Evolutionary conservation across 1,140 invertebrate species (phyloP).

Genomic region (Tribolium madens): DNA sequence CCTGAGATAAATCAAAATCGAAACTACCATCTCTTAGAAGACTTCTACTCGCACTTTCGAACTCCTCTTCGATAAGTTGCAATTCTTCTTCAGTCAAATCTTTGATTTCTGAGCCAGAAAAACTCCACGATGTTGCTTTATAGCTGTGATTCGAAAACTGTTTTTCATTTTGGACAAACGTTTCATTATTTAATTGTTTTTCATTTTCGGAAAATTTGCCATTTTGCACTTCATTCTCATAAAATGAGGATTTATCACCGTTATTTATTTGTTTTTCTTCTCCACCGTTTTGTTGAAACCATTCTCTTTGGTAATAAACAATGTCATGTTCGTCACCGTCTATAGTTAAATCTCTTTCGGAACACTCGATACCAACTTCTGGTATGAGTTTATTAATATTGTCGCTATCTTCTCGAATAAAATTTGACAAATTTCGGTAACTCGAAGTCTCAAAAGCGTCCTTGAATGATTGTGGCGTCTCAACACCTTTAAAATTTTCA

Average conservation of each 20-base stretch:
- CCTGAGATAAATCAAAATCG: conserved; percentile 13
- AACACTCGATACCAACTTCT: conserved; percentile 40
- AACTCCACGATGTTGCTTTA: neutral
- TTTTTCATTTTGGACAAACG: no score
- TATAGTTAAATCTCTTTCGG: neutral
- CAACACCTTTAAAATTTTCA: neutral
- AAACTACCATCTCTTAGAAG: neutral
- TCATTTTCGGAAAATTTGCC: no score
- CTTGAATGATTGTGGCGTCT: neutral
- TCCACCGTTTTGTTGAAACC: neutral
- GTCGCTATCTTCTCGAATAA: conserved; percentile 21
- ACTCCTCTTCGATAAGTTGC: neutral
- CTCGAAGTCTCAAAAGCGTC: neutral
- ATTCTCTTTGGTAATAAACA: neutral
- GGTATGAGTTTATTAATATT: conserved; percentile 38
- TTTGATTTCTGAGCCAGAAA: neutral
- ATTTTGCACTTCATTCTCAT: no score
- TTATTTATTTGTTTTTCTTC: no score
- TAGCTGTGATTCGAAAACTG: no score
- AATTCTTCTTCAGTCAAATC: neutral
- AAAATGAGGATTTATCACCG: no score
- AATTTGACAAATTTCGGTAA: conserved; percentile 15
- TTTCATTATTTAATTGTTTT: no score
- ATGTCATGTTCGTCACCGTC: no score
- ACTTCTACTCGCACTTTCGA: neutral